Conservation (phyloP, 2,113 vertebrate species). For the Ovis canadensis region DNA sequence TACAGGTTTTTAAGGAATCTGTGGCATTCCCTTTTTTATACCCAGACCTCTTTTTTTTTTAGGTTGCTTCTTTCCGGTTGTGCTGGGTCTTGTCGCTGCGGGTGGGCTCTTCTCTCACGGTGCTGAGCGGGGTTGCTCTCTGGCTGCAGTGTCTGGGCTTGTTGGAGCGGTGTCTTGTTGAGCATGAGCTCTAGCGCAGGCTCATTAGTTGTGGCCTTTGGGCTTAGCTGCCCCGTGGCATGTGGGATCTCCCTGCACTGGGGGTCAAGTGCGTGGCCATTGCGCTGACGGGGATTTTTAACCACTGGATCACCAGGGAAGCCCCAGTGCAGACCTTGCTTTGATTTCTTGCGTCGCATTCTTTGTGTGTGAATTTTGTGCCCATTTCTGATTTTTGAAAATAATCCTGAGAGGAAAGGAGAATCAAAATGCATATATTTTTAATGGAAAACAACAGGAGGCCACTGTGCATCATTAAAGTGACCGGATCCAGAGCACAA, state of each 20-base stretch:
- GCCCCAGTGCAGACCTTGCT: neutral
- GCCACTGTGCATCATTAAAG: neutral
- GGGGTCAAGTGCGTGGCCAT: neutral
- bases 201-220: neutral
- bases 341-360: neutral
- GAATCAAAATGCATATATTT: neutral
- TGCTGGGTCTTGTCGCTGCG: neutral
- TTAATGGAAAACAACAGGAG: neutral
- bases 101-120: neutral
- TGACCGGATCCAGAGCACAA: neutral
- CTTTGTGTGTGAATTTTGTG: neutral
- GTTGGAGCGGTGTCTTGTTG: neutral
- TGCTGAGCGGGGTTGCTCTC: neutral
- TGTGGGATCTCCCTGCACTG: neutral
- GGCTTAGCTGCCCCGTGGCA: neutral
- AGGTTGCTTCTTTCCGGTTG: neutral
- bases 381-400: neutral
- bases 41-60: neutral
- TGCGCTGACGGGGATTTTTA: neutral
- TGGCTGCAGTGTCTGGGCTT: accelerated
- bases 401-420: neutral
- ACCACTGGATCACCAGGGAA: neutral
- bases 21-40: neutral
- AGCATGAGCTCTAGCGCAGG: neutral
- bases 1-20: neutral